Evolutionary conservation across 2,888 invertebrate genomes (phyloP).

Genomic region (Halictus ligatus): DNA sequence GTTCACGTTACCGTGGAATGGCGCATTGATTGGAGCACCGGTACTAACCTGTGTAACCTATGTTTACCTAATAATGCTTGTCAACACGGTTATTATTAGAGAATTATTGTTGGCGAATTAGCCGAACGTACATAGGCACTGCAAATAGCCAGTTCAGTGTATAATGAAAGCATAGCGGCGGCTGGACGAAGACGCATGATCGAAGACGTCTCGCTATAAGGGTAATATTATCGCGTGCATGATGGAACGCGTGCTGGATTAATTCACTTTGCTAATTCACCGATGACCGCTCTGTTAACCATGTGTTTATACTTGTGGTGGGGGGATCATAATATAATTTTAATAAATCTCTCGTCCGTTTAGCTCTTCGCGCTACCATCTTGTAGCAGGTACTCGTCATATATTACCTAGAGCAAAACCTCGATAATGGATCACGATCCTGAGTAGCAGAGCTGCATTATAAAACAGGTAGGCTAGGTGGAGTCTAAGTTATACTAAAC

Average conservation of each 20-base stretch:
- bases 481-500: neutral
- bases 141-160: neutral
- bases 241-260: neutral
- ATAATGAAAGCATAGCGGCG: neutral
- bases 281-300: neutral
- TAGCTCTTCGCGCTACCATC: neutral
- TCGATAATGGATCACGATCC: neutral
- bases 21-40: neutral
- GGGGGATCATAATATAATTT: neutral
- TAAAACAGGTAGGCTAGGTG: neutral
- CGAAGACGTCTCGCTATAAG: neutral
- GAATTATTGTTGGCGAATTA: neutral
- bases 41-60: neutral
- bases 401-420: neutral
- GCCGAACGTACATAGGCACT: neutral
- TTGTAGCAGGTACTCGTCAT: neutral
- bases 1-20: neutral
- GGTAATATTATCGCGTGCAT: neutral
- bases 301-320: too few relatives aligned
- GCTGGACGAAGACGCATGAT: neutral
- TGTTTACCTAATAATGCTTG: conserved; percentile 1
- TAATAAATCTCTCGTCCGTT: neutral
- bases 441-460: neutral
- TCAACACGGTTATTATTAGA: neutral
- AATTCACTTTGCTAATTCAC: neutral